These are phyloP conservation scores for Pongo abelii DNA, from an alignment of 2,113 vertebrate species.

Conservation along the genomic window DNA sequence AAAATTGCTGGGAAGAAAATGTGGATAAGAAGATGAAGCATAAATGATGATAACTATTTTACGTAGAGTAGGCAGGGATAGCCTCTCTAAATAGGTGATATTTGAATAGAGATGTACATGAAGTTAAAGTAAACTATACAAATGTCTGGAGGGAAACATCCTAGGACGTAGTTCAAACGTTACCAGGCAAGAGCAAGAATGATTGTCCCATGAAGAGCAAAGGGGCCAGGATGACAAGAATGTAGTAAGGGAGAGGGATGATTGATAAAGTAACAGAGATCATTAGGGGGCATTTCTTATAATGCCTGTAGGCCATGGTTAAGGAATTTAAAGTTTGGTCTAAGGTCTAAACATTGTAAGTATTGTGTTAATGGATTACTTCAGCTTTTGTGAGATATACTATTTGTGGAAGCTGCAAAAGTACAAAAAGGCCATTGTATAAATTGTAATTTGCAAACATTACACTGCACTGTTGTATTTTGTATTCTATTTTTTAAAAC, in stretches of 20 bases:
- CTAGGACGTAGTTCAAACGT: background rate
- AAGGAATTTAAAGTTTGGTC: background rate
- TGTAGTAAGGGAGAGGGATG: background rate
- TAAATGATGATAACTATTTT: background rate
- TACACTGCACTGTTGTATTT: background rate
- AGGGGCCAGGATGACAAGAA: background rate
- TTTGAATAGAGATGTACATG: background rate
- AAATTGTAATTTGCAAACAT: background rate
- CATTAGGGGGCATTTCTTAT: background rate
- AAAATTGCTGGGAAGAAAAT: background rate
- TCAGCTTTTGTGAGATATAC: background rate
- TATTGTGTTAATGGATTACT: background rate
- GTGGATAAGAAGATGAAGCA: too few relatives aligned
- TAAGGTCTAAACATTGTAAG: background rate
- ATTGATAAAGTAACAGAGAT: background rate
- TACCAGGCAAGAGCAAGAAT: background rate
- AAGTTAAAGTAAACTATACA: background rate
- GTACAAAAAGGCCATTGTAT: too few relatives aligned
- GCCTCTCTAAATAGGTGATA: background rate
- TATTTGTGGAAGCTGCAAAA: background rate
- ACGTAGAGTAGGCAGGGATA: background rate
- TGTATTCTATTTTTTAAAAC: background rate
- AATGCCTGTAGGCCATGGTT: background rate
- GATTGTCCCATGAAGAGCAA: background rate
- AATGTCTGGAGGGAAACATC: background rate